Conservation (phyloP, 2,888 invertebrate genomes). For the Nematopogon swammerdamellus region DNA sequence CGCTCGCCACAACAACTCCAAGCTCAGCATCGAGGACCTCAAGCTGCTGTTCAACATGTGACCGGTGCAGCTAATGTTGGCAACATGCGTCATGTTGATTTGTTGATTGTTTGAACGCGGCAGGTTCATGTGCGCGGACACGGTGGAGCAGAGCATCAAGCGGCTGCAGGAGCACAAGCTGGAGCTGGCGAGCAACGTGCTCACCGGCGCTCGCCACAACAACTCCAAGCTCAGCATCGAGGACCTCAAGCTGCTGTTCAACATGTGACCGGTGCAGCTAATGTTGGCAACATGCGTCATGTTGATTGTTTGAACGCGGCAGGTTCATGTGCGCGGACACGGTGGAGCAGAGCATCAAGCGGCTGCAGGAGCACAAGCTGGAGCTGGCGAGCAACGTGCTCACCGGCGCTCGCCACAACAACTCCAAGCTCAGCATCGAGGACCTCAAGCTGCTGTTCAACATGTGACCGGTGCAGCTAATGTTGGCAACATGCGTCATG, state of each 20-base stretch:
- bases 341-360: conserved; percentile 82
- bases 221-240: conserved; percentile 72
- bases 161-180: conserved; percentile 77
- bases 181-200: conserved; percentile 70
- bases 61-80: no score
- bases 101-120: no score
- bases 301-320: conserved; percentile 3
- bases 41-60: no score
- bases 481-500: no score
- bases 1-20: conserved; percentile 52
- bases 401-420: conserved; percentile 62
- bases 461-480: no score
- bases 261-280: no score
- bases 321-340: conserved; percentile 83
- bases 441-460: no score
- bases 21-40: no score
- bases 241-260: conserved; percentile 71
- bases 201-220: conserved; percentile 65
- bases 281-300: conserved; percentile 19
- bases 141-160: conserved; percentile 85
- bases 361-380: conserved; percentile 77
- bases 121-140: conserved; percentile 79
- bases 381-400: conserved; percentile 73
- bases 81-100: no score
- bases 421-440: no score